Base-by-base conservation (phyloP, 2,113 vertebrate genomes). In the Paracanthobrama guichenoti region DNA sequence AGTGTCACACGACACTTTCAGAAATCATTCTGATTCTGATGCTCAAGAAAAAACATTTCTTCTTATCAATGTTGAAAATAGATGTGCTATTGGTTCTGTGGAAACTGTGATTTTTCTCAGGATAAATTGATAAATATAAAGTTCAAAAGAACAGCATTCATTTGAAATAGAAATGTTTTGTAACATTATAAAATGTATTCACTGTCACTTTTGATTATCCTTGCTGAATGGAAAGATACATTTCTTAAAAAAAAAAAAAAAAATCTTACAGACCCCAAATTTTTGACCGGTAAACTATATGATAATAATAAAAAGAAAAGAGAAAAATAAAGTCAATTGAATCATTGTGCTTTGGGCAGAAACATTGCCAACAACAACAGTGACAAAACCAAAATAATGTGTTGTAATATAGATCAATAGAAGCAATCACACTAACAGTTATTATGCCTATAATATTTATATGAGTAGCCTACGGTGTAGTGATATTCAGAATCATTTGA, bases 401-500 rank as follows among this genome's bases (percentile, higher is more conserved):
- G n/a, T 31, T 48, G 4, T 53, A 46, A 48, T 75, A 31, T 31
- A 53, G 53, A 31, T 14, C 46, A 50, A 74, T 28, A 28, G 46
- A 14, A 31, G 46, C 46, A 50, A 75, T 75, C 6, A 11, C 31
- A 24, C 75, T 59, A 55, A 59, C 50, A 44, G 59, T 79, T 79
- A 62, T 46, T 62, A 79, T 28, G 77, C 4, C 35, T 28, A 64
- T 79, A 79, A 46, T 79, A 79, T 79, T 62, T 79, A 53, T 46
- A 42, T 64, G 35, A 44, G 57, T 77, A 44, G 77, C 77, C 35
- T 64, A 59, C 13, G n/a, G 77, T 64, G 77, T 24, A 60, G 77
- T 60, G 59, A 77, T 77, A 59, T 77, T 59, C 48, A 77, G 10
- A 59, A 35, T 39, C 53, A 59, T 78, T 78, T 78, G 55, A 55